Conservation (phyloP, 2,888 invertebrate species). For the Polylopha cassiicola region DNA sequence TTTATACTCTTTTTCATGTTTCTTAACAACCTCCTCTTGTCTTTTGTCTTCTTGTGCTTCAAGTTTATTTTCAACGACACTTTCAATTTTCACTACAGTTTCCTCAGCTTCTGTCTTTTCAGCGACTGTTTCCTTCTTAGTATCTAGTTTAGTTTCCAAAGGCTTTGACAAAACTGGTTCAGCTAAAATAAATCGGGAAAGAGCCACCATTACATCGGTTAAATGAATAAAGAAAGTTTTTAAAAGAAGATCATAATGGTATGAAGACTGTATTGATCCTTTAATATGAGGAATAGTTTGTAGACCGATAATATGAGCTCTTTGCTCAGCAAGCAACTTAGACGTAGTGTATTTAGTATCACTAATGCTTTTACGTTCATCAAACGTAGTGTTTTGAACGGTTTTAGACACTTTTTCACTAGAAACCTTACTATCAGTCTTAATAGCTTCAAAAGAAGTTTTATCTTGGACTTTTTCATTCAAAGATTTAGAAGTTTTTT, state of each 20-base stretch:
- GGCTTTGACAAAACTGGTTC: slow-evolving; percentile 40
- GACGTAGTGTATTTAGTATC: slow-evolving; percentile 26
- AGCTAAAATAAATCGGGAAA: slow-evolving; percentile 56
- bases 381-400: slow-evolving; percentile 6
- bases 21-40: too few relatives aligned
- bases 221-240: slow-evolving; percentile 68
- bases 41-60: neutral
- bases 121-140: neutral
- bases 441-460: neutral
- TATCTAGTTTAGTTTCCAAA: slow-evolving; percentile 10
- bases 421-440: slow-evolving; percentile 8
- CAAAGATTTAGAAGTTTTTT: slow-evolving; percentile 1
- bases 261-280: slow-evolving; percentile 47
- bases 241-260: slow-evolving; percentile 54
- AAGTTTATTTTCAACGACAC: neutral
- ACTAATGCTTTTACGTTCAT: slow-evolving; percentile 9
- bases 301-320: slow-evolving; percentile 50
- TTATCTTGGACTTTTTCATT: slow-evolving; percentile 18
- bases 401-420: slow-evolving; percentile 2
- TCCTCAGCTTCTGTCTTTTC: slow-evolving; percentile 2
- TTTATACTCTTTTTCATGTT: too few relatives aligned
- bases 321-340: slow-evolving; percentile 42
- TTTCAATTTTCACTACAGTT: neutral
- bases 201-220: slow-evolving; percentile 67
- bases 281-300: slow-evolving; percentile 62